These are phyloP conservation scores for Chitala chitala DNA, from an alignment of 2,113 vertebrate species.

Conservation along the genomic window DNA sequence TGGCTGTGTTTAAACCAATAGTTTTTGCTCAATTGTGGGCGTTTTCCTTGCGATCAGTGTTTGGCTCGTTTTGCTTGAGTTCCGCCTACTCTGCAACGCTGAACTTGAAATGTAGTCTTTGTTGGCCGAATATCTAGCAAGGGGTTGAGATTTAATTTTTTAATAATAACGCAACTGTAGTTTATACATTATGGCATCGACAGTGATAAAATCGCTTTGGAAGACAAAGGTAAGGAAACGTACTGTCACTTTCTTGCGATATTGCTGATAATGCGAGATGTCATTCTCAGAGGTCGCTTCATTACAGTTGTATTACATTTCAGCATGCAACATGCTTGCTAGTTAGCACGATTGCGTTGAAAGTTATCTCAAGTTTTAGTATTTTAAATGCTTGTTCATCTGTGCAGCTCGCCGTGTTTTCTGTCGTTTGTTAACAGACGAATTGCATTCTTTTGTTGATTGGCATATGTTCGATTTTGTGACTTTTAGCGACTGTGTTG, in stretches of 20 bases:
- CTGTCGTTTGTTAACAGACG: too few species aligned
- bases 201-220: constrained; percentile 48
- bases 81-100: constrained; percentile 34
- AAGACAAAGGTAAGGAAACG: constrained; percentile 56
- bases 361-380: too few species aligned
- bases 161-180: not conserved
- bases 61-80: not conserved
- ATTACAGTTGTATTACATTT: too few species aligned
- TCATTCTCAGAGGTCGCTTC: too few species aligned
- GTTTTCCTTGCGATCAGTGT: not conserved
- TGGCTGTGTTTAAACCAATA: constrained; percentile 9
- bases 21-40: not conserved
- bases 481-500: too few species aligned
- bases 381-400: too few species aligned
- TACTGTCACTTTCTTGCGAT: not conserved
- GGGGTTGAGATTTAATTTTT: not conserved
- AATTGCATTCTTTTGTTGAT: too few species aligned
- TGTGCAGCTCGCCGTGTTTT: too few species aligned
- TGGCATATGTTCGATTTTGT: too few species aligned
- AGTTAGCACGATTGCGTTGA: too few species aligned
- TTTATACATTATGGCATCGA: constrained; percentile 51
- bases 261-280: too few species aligned
- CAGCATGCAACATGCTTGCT: too few species aligned
- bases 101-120: not conserved
- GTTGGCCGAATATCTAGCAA: constrained; percentile 17